Conservation (phyloP, 2,797 vertebrate genomes). For the Calcarius lapponicus region DNA sequence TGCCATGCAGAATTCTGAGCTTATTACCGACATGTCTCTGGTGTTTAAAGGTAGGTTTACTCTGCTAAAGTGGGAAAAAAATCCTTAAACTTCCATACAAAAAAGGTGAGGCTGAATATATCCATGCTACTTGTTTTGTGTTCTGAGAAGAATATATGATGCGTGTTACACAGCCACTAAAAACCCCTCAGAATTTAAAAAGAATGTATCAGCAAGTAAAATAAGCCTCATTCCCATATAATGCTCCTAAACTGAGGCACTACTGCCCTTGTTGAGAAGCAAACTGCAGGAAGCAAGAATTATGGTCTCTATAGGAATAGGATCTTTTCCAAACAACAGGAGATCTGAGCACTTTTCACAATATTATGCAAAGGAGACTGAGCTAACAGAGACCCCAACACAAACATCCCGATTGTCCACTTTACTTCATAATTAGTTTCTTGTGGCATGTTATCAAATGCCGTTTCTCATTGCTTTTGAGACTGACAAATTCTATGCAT, state of each 20-base stretch:
- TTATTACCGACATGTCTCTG: background rate
- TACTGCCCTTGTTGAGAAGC: background rate
- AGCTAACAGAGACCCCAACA: background rate
- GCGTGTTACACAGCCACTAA: accelerated
- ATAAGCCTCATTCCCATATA: background rate
- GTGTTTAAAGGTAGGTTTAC: background rate
- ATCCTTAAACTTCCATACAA: background rate
- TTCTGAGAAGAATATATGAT: background rate
- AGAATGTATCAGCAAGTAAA: background rate
- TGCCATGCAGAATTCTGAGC: background rate
- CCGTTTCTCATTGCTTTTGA: background rate
- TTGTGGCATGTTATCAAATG: background rate
- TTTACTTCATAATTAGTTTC: background rate
- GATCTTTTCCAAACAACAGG: background rate
- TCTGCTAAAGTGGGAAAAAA: background rate
- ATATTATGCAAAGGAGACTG: background rate
- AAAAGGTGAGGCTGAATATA: background rate
- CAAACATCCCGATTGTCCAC: background rate
- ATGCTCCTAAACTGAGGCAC: background rate
- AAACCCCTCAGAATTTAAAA: background rate
- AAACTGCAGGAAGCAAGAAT: background rate
- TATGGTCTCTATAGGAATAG: background rate
- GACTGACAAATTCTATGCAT: background rate
- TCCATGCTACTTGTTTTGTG: background rate
- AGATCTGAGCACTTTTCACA: background rate